A percentile compares a stretch with the other conserved stretches of the same genome.
Conservation (phyloP, 2,113 vertebrate genomes). For the Stigmatopora argus region DNA sequence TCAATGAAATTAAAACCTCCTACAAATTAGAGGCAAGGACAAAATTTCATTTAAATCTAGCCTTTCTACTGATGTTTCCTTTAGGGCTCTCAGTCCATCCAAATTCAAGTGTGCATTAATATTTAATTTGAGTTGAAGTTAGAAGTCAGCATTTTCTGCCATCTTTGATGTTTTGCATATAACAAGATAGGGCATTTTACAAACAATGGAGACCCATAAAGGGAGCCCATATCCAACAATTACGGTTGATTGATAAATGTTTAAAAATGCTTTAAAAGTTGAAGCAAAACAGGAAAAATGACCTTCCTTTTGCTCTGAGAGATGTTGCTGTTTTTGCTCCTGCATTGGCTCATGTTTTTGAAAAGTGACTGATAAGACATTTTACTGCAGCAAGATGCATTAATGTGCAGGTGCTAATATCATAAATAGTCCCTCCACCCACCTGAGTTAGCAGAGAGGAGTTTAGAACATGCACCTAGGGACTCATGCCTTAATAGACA, state of each 20-base stretch:
- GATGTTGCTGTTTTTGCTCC: not conserved
- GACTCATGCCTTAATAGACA: constrained; percentile 11
- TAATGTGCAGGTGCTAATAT: not conserved
- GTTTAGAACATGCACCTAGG: constrained; percentile 8
- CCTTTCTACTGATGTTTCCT: constrained; percentile 8
- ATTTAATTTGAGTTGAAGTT: constrained; percentile 25
- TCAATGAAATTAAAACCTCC: not conserved
- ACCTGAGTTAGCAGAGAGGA: constrained; percentile 11
- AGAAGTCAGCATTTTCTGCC: constrained; percentile 15
- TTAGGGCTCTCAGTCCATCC: constrained; percentile 10
- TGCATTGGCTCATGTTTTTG: not conserved
- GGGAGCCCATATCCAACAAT: not conserved
- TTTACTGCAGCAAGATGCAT: not conserved
- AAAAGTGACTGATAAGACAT: not conserved
- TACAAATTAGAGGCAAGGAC: not conserved
- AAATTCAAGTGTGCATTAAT: constrained; percentile 21
- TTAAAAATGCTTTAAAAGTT: not conserved
- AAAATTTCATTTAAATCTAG: not conserved
- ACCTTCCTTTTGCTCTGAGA: not conserved
- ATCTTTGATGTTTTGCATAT: constrained; percentile 19
- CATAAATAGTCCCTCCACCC: not conserved
- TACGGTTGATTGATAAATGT: not conserved
- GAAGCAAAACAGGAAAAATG: not conserved
- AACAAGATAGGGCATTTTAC: constrained; percentile 20
- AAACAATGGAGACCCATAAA: not conserved